phyloP scores from a whole-genome alignment of 1,140 invertebrate species.

The Scylla paramamosain region DNA sequence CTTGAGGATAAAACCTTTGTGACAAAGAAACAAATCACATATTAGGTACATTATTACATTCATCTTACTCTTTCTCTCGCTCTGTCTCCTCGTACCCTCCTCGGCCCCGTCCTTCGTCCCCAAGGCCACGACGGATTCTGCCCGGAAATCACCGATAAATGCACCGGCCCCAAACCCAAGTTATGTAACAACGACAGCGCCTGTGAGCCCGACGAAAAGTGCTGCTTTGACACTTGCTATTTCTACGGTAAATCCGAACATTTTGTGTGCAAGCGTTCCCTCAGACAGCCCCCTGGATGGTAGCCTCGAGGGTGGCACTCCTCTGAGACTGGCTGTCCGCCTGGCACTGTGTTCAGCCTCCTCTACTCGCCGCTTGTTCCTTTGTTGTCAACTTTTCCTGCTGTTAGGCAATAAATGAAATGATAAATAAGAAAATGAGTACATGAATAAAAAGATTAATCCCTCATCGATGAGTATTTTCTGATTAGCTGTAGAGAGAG shows the following conservation, averaged over 20 bases:
- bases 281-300: constrained; percentile 27
- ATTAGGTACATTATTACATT: too few relatives aligned
- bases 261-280: constrained; percentile 56
- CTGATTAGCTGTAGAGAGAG: neutral
- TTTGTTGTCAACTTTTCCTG: too few relatives aligned
- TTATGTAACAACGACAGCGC: constrained; percentile 14
- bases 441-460: neutral
- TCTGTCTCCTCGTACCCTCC: neutral
- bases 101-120: neutral
- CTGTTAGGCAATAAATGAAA: neutral
- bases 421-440: neutral
- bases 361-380: too few relatives aligned
- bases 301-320: neutral
- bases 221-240: constrained; percentile 59
- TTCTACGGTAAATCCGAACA: neutral
- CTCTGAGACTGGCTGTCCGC: neutral
- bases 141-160: constrained; percentile 16
- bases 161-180: neutral
- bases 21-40: too few relatives aligned
- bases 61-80: neutral
- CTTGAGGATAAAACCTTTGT: neutral
- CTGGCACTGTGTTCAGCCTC: neutral
- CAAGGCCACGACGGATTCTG: constrained; percentile 46
- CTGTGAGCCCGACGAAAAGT: constrained; percentile 22
- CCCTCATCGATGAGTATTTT: neutral